Evolutionary conservation across 2,797 vertebrate genomes (phyloP), one percentile per base, ranked within the genome.

Genomic region (Coccyzus lansbergi): DNA sequence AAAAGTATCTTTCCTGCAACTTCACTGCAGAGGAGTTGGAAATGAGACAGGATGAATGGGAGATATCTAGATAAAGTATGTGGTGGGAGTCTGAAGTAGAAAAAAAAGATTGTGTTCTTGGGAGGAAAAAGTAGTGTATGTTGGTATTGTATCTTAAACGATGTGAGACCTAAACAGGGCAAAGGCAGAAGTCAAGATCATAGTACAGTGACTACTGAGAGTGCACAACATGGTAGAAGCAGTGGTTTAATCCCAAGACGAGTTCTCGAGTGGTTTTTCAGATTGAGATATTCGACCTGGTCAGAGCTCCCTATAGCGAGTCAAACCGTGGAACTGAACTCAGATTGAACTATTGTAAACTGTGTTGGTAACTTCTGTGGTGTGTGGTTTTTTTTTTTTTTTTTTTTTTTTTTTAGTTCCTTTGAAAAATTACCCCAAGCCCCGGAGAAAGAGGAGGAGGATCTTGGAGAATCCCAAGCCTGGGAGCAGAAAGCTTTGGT

Each of bases 181-280:
- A 78, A 78, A 31, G 59, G 24, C 34, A 82, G 65, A 58, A 86
- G 62, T 65, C 8, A 60, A 60, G 62, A 79, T 22, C 11, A 29
- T 21, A n/a, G 48, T 3, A 29, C 6, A 55, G 22, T 28, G 12
- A 26, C 38, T 51, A 29, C 21, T 10, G 3, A 62, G 24, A 51
- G 25, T 0, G 0, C 12, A 51, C 16, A 46, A 12, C 6, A 6
- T 13, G 34, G n/a, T 14, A 24, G 29, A 48, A 29, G 12, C 4
- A 68, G 14, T 36, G 51, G 28, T 26, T 85, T 52, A 65, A 2
- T 38, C 29, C 29, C 69, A 13, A 78, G 29, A 42, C 5, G 12
- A 22, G 4, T 5, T 92, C 7, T 86, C 29, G 18, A 28, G 56
- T 10, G 9, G 3, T 7, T 38, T 79, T 33, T 44, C n/a, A 58